Evolutionary conservation across 2,888 invertebrate species (phyloP), one percentile per base, ranked within the genome.

Genomic region (Ctenicera cuprea): DNA sequence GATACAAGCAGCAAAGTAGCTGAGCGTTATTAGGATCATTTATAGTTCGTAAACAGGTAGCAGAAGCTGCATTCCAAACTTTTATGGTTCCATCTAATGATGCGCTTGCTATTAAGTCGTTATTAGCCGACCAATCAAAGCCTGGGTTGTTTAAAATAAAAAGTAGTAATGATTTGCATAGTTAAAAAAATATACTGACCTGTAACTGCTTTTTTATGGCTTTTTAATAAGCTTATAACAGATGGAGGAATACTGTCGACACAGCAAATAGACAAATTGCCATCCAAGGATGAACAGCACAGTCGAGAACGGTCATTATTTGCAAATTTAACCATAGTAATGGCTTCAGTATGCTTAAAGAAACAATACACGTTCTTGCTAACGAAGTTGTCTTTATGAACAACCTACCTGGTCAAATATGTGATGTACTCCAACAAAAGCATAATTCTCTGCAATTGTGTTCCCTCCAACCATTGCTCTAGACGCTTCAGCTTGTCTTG

Each of bases 401-500:
- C 26, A 0, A 68, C 16, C 63, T 86, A 92, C 92, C 89, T 95
- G 95, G 87, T 96, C 96, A 88, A 96, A 96, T 78, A 96, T 94
- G 83, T 96, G 95, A 86, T 96, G 94, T 41, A 96, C 94, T 45
- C 95, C 96, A 63, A 94, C 92, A 85, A 95, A 96, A 0, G 95
- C 94, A 89, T 96, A 96, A 85, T 94, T 95, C 84, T 95, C 95
- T 63, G 93, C 92, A 80, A 94, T 92, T 8, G 92, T 89, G 75
- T 84, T 88, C 30, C 90, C 90, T 18, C 91, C 91, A 57, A 90
- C 91, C 84, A 92, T 90, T 9, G 91, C 91, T 79, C 90, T 88
- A 63, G 87, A 89, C 8, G 91, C 91, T 78, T 90, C 90, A 12
- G 91, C 91, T 76, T 89, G 88, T 79, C 86, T 87, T 3, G 91